Conservation (phyloP, 2,113 vertebrate genomes). For the Lophochroa leadbeateri region DNA sequence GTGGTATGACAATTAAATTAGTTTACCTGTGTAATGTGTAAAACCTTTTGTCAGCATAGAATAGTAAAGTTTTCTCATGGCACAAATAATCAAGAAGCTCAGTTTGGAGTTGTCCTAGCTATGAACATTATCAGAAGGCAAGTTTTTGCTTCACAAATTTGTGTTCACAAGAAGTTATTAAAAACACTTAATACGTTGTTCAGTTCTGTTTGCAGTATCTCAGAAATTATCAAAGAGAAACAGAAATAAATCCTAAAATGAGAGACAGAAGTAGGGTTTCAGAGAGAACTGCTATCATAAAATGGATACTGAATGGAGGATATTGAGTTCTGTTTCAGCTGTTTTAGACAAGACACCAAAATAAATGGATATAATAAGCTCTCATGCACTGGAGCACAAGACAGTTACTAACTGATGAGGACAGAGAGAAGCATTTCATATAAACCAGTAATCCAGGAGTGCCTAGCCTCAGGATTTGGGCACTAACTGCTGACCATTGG, state of each 20-base stretch:
- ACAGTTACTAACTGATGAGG: background rate
- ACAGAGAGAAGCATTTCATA: background rate
- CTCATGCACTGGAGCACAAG: background rate
- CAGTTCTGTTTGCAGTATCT: background rate
- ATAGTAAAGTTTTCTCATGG: background rate
- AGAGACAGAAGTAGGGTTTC: background rate
- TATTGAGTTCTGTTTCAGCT: constrained; percentile 12
- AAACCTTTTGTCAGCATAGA: background rate
- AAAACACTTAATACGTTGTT: background rate
- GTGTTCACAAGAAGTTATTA: background rate
- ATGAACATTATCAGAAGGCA: background rate
- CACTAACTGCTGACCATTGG: background rate
- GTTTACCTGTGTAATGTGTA: background rate
- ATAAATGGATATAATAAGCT: constrained; percentile 35
- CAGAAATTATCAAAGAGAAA: background rate
- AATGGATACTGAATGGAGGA: background rate
- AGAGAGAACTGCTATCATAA: background rate
- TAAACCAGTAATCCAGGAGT: background rate
- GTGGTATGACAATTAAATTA: background rate
- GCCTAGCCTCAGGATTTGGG: background rate
- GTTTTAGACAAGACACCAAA: constrained; percentile 2
- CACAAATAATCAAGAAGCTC: background rate
- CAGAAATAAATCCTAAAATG: background rate
- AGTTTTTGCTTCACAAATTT: background rate
- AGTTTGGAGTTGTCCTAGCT: background rate